These are phyloP conservation scores for Cydia strobilella DNA, from an alignment of 1,140 invertebrate genomes.

Conservation along the genomic window DNA sequence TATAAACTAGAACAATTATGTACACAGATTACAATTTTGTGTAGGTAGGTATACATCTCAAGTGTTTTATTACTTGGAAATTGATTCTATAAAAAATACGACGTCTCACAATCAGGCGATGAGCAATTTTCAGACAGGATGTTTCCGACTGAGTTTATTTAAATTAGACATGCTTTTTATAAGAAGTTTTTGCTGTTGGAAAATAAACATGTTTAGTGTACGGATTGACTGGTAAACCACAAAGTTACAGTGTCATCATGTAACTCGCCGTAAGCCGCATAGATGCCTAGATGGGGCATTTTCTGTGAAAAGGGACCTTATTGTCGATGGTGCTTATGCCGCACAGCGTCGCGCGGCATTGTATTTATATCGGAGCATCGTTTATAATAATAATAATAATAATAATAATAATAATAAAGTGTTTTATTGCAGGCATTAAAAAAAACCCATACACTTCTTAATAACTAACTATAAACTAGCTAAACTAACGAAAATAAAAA, in stretches of 20 bases:
- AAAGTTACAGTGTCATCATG: background rate
- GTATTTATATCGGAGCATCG: no score
- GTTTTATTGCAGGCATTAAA: no score
- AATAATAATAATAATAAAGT: no score
- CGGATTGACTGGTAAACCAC: background rate
- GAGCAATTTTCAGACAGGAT: background rate
- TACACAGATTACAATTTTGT: background rate
- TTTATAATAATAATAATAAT: no score
- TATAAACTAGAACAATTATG: background rate
- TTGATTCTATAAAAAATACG: background rate
- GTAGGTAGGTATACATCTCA: background rate
- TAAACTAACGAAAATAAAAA: no score
- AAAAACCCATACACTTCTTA: no score
- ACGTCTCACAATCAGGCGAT: background rate
- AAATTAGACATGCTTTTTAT: slow-evolving; percentile 2
- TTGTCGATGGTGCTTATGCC: no score
- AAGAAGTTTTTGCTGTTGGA: background rate
- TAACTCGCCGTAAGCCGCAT: background rate
- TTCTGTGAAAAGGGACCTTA: no score
- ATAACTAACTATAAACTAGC: no score
- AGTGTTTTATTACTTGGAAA: background rate
- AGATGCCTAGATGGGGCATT: no score
- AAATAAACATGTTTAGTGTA: background rate
- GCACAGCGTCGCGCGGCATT: no score
- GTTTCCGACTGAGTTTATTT: slow-evolving; percentile 17